phyloP scores from a whole-genome alignment of 2,113 vertebrate genomes.

The Thalassoma bifasciatum region DNA sequence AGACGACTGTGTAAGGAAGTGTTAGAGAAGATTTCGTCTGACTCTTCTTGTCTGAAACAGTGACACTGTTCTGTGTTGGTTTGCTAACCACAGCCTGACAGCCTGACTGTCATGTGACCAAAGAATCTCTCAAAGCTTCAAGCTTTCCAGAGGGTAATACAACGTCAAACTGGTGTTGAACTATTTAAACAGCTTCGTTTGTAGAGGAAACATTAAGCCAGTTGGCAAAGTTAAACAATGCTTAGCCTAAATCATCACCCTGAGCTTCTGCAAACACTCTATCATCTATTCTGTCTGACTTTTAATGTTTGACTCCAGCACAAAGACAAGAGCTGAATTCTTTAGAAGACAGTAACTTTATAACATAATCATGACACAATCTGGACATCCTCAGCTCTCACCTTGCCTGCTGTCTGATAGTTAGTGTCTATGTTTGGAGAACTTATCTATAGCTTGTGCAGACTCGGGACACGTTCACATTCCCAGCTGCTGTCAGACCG shows the following conservation, averaged over 20 bases:
- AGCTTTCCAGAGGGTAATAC: neutral
- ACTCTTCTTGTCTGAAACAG: neutral
- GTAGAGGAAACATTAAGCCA: conserved; percentile 26
- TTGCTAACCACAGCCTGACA: conserved; percentile 9
- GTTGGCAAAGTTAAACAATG: conserved; percentile 36
- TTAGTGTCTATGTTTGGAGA: conserved; percentile 71
- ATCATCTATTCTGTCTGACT: conserved; percentile 9
- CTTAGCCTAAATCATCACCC: conserved; percentile 34
- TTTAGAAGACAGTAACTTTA: neutral
- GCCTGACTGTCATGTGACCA: conserved; percentile 38
- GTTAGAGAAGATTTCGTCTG: neutral
- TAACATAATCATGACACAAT: neutral
- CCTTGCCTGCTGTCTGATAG: conserved; percentile 48
- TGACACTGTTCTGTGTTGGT: conserved; percentile 4
- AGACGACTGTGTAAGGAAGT: too few species aligned
- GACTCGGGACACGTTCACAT: conserved; percentile 71
- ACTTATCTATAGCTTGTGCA: conserved; percentile 72
- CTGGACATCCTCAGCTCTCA: conserved; percentile 14
- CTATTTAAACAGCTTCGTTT: conserved; percentile 34
- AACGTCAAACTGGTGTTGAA: neutral
- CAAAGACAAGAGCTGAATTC: conserved; percentile 5
- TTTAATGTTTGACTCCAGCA: conserved; percentile 40
- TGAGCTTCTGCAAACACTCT: conserved; percentile 40
- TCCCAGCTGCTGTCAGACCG: conserved; percentile 74
- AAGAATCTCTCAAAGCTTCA: conserved; percentile 5